Evolutionary conservation across 2,113 vertebrate genomes (phyloP).

Genomic region (Empidonax traillii): DNA sequence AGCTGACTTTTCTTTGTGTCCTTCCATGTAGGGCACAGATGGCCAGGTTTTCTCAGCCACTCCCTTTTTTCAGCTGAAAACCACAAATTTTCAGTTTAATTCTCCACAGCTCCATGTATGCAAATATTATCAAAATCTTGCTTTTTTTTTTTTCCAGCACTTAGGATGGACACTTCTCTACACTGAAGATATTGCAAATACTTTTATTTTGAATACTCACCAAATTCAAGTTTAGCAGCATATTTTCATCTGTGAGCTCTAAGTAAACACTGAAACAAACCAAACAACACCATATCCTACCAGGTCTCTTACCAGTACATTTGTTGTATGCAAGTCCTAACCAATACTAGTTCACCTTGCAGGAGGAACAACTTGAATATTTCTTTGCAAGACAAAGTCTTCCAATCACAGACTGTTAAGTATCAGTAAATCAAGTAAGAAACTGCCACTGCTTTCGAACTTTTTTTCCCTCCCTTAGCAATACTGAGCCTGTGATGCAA

Average conservation of each 20-base stretch:
- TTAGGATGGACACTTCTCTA: constrained; percentile 3
- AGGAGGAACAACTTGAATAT: neutral
- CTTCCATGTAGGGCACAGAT: constrained; percentile 39
- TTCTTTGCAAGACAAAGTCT: constrained; percentile 11
- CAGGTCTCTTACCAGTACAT: neutral
- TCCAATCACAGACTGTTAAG: neutral
- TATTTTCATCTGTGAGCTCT: constrained; percentile 6
- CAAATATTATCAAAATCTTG: neutral
- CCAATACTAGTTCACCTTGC: neutral
- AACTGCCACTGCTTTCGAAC: neutral
- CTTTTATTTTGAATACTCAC: constrained; percentile 4
- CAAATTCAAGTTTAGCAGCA: neutral
- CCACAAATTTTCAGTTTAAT: constrained; percentile 18
- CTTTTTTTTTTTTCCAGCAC: neutral
- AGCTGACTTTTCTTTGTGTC: constrained; percentile 8
- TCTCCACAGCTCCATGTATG: neutral
- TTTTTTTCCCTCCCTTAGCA: neutral
- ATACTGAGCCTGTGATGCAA: neutral
- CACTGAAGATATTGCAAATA: neutral
- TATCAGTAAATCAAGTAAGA: neutral
- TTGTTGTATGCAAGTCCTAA: neutral
- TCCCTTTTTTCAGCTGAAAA: constrained; percentile 3
- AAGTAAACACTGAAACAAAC: constrained; percentile 28
- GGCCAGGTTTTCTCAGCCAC: constrained; percentile 14
- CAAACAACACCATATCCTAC: neutral